phyloP scores from a whole-genome alignment of 1,140 invertebrate genomes.

The Ceratina australensis region DNA sequence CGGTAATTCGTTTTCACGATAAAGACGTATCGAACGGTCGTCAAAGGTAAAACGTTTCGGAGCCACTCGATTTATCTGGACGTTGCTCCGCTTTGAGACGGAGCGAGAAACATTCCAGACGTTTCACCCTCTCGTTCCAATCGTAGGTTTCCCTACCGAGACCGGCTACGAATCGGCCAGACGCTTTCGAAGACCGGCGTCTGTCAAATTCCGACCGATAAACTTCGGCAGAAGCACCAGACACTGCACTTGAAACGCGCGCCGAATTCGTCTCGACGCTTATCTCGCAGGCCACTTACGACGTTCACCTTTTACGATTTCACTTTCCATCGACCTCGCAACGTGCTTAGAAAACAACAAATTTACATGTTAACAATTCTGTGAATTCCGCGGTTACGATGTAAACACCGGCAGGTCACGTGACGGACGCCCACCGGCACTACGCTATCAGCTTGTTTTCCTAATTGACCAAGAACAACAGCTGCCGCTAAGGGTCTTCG shows the following conservation, averaged over 20 bases:
- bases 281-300: slow-evolving; percentile 20
- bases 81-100: slow-evolving; percentile 3
- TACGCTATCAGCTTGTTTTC: not conserved
- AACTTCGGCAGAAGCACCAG: slow-evolving; percentile 47
- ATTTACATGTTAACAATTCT: no score
- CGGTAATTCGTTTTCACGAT: slow-evolving; percentile 32
- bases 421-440: not conserved
- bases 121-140: not conserved
- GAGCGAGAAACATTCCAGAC: slow-evolving; percentile 32
- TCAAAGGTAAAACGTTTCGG: slow-evolving; percentile 10
- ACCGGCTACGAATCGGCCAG: slow-evolving; percentile 43
- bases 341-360: no score
- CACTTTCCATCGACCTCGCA: not conserved
- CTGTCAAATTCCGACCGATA: slow-evolving; percentile 59
- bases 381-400: not conserved
- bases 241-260: slow-evolving; percentile 32
- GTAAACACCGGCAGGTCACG: not conserved
- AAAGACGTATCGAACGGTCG: not conserved
- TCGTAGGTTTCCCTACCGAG: slow-evolving; percentile 2
- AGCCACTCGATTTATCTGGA: not conserved
- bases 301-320: not conserved
- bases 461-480: slow-evolving; percentile 3
- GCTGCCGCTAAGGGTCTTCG: slow-evolving; percentile 40
- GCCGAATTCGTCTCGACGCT: slow-evolving; percentile 9
- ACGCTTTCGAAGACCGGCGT: slow-evolving; percentile 33